Conservation (phyloP, 2,113 vertebrate species). For the Narcine bancroftii region DNA sequence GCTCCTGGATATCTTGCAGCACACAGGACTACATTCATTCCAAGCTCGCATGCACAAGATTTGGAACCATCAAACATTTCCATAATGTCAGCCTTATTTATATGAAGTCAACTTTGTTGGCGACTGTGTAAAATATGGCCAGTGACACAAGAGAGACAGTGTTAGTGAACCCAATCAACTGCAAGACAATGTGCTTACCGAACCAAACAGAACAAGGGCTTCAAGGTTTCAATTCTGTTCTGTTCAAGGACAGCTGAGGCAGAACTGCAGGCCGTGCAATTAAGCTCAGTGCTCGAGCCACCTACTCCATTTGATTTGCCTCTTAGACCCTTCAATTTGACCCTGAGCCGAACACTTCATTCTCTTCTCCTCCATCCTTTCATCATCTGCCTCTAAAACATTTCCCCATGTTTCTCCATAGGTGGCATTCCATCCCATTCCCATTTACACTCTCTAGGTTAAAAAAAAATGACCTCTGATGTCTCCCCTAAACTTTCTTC, state of each 20-base stretch:
- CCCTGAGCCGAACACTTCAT: not conserved
- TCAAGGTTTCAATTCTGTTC: not conserved
- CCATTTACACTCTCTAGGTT: too few species aligned
- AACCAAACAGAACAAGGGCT: not conserved
- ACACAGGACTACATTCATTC: slow-evolving; percentile 22
- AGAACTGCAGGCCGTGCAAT: not conserved
- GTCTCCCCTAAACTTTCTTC: too few species aligned
- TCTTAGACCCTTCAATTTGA: not conserved
- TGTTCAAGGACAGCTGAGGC: not conserved
- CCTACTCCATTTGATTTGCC: not conserved
- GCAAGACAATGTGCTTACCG: not conserved
- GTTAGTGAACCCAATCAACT: not conserved
- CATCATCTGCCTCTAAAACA: not conserved
- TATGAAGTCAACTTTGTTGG: slow-evolving; percentile 11
- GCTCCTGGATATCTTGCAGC: not conserved
- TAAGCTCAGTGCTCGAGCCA: not conserved
- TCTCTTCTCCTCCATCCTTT: not conserved
- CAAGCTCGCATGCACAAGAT: not conserved
- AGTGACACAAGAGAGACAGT: not conserved
- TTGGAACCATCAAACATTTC: not conserved
- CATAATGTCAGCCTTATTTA: slow-evolving; percentile 17
- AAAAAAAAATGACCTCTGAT: too few species aligned
- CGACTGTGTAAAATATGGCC: not conserved
- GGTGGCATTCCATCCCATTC: too few species aligned
- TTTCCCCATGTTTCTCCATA: not conserved